Evolutionary conservation across 2,888 invertebrate species (phyloP).

Genomic region (Operophtera brumata): DNA sequence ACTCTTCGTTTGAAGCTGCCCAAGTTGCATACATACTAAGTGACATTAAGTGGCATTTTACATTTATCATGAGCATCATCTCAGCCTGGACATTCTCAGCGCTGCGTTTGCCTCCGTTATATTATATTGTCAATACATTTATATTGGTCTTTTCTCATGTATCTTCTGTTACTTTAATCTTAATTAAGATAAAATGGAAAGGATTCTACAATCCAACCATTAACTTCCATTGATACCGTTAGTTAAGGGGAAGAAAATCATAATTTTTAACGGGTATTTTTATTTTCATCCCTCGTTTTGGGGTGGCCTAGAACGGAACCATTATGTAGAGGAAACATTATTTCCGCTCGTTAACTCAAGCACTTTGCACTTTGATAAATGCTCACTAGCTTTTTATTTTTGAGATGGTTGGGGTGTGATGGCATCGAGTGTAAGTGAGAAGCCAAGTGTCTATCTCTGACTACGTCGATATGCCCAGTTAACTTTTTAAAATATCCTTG

Average conservation of each 20-base stretch:
- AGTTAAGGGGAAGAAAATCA: constrained; percentile 43
- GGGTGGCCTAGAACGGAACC: constrained; percentile 59
- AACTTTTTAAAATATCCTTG: background rate
- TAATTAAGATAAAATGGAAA: background rate
- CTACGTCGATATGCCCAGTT: constrained; percentile 19
- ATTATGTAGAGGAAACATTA: constrained; percentile 75
- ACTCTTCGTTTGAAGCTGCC: too few species aligned
- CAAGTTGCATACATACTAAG: too few species aligned
- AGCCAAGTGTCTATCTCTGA: constrained; percentile 17
- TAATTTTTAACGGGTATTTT: constrained; percentile 63
- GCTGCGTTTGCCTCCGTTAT: too few species aligned
- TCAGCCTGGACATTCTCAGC: too few species aligned
- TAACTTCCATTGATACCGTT: constrained; percentile 29
- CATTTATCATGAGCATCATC: too few species aligned
- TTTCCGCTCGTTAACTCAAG: constrained; percentile 77
- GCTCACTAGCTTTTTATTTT: constrained; percentile 63
- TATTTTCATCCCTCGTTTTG: constrained; percentile 51
- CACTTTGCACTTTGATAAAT: constrained; percentile 74
- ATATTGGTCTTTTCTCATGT: too few species aligned
- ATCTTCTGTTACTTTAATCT: background rate
- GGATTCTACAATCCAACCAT: constrained; percentile 10
- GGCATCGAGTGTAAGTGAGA: constrained; percentile 22
- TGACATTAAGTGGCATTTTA: too few species aligned
- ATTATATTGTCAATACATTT: too few species aligned
- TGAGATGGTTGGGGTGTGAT: constrained; percentile 51